Conservation (phyloP, 2,888 invertebrate species). For the Reticulitermes lucifugus region DNA sequence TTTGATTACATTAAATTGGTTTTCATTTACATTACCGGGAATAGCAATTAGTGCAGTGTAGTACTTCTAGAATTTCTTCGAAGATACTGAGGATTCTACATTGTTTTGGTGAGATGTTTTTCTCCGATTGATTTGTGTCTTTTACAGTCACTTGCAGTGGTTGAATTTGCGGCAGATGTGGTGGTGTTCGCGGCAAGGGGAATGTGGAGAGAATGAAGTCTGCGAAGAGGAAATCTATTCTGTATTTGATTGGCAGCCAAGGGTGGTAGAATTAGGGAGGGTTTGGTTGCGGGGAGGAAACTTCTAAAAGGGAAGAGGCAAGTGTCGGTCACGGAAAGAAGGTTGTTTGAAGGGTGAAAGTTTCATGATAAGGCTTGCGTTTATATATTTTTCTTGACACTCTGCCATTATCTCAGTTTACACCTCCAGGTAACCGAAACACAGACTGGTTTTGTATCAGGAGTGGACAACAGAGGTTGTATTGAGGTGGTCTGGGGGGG, state of each 20-base stretch:
- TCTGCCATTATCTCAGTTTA: neutral
- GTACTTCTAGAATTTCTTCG: too few species aligned
- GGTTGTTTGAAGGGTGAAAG: neutral
- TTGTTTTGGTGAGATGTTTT: too few species aligned
- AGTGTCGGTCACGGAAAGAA: slow-evolving; percentile 13
- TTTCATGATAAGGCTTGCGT: neutral
- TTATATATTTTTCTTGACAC: neutral
- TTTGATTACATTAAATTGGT: too few species aligned
- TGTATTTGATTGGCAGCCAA: slow-evolving; percentile 24
- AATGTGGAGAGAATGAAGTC: neutral
- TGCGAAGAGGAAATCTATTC: slow-evolving; percentile 8
- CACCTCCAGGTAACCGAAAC: neutral
- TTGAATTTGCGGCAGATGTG: neutral
- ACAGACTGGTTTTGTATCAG: neutral
- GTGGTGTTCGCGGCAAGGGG: neutral
- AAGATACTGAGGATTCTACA: too few species aligned
- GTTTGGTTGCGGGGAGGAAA: neutral
- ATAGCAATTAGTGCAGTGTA: too few species aligned
- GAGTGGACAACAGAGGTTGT: too few species aligned
- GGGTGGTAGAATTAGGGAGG: neutral
- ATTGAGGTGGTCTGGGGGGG: too few species aligned
- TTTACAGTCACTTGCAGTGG: neutral
- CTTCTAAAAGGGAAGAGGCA: slow-evolving; percentile 18
- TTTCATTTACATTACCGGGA: too few species aligned
- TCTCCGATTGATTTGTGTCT: neutral